Evolutionary conservation across 2,888 invertebrate genomes (phyloP), one percentile per base, ranked within the genome.

Genomic region (Lucinisca nassula): DNA sequence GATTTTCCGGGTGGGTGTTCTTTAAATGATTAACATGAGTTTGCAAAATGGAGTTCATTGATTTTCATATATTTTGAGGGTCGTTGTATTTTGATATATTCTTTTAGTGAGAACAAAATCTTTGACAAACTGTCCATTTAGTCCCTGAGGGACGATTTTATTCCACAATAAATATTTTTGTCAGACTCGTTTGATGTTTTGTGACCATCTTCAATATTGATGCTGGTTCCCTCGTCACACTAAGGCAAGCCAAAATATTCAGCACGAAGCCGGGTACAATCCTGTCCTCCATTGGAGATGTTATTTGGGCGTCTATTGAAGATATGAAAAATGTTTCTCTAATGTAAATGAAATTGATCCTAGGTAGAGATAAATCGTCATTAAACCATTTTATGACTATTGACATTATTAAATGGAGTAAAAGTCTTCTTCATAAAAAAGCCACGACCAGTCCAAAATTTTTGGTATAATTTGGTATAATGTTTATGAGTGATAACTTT

Each of bases 311-410:
- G 55, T 55, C 55, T 55, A 55, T 55, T 55, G 12, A 55, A 21
- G 55, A n/a, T 14, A 55, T 55, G 55, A 55, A 17, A 17, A 8
- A 55, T 55, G 24, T 32, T 35, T 35, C 67, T 35, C 67, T 67
- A 67, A 67, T 67, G 67, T 21, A 67, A 67, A 67, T 67, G 67
- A 35, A 67, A 67, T 67, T 35, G 67, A 67, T 67, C 30, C 35
- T 17, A 1, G 35, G 6, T 17, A 67, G 67, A 67, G 67, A 67
- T 67, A 67, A 35, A 21, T 30, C 4, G 55, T 32, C 35, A 30
- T 67, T 35, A 67, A 67, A 35, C 67, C 32, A 8, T 67, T 67
- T 67, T 35, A 35, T 67, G 6, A 12, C 4, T 67, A 35, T 6
- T 30, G 67, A 67, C 67, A 35, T 67, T 67, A 35, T 35, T 6